These are phyloP conservation scores for Desmodus rotundus DNA, from an alignment of 2,113 vertebrate genomes.

Conservation along the genomic window DNA sequence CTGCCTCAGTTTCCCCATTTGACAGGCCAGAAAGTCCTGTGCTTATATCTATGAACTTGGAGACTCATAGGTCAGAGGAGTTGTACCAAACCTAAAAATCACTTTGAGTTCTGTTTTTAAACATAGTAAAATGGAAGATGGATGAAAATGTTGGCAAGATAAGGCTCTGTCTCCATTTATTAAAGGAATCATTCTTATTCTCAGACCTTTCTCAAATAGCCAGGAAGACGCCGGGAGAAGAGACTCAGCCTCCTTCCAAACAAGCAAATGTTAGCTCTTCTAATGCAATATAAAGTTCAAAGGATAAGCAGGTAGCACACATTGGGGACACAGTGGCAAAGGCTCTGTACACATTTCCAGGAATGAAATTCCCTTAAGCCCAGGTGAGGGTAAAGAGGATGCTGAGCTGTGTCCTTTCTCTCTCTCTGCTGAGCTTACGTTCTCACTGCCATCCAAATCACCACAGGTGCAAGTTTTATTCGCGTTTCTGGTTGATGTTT, in stretches of 20 bases:
- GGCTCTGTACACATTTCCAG: slow-evolving; percentile 58
- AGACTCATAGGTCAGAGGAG: background rate
- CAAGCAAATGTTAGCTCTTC: slow-evolving; percentile 70
- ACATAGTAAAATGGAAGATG: background rate
- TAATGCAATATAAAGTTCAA: slow-evolving; percentile 73
- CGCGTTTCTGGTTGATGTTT: background rate
- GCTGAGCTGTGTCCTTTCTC: background rate
- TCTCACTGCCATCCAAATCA: background rate
- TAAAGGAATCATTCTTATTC: slow-evolving; percentile 26
- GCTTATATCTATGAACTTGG: background rate
- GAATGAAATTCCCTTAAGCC: slow-evolving; percentile 46
- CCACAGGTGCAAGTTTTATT: background rate
- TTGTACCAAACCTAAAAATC: background rate
- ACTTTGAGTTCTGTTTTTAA: background rate
- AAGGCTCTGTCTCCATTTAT: background rate
- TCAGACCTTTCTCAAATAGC: slow-evolving; percentile 54
- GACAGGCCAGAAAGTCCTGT: background rate
- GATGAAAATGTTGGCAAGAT: background rate
- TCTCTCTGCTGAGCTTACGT: background rate
- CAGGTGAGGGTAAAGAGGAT: background rate
- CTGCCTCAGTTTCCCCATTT: background rate
- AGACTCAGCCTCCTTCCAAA: slow-evolving; percentile 22
- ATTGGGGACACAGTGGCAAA: slow-evolving; percentile 56
- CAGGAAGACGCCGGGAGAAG: slow-evolving; percentile 35
- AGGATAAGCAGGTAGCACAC: slow-evolving; percentile 46